A percentile compares a stretch with the other conserved stretches of the same genome.
These are phyloP conservation scores for Chinchilla lanigera DNA, from an alignment of 2,113 vertebrate genomes.

Conservation along the genomic window DNA sequence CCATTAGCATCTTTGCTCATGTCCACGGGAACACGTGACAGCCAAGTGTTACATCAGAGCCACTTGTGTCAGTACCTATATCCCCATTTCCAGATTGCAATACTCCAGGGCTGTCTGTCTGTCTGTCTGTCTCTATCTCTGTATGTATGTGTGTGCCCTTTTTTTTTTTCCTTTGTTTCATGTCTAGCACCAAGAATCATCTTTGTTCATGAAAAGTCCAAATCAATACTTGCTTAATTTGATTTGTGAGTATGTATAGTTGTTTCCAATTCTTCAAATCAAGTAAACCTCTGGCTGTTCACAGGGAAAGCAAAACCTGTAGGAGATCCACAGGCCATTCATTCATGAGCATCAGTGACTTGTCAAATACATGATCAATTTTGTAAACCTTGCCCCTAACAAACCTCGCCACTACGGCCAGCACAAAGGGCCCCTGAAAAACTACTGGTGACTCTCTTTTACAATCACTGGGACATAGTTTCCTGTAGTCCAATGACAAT, in stretches of 20 bases:
- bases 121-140: not conserved
- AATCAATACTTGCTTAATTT: constrained; percentile 28
- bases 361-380: constrained; percentile 19
- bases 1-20: not conserved
- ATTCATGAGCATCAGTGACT: not conserved
- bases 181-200: constrained; percentile 11
- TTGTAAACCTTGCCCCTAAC: not conserved
- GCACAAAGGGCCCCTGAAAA: not conserved
- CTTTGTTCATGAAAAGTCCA: constrained; percentile 12
- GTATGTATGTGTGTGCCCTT: not conserved
- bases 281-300: constrained; percentile 26
- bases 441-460: not conserved
- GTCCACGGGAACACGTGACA: not conserved
- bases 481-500: not conserved
- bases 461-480: not conserved
- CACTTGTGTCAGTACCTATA: not conserved
- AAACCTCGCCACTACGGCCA: not conserved
- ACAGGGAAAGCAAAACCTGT: not conserved
- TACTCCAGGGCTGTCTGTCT: not conserved
- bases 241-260: constrained; percentile 28
- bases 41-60: not conserved
- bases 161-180: not conserved
- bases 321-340: not conserved
- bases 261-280: not conserved
- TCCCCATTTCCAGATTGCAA: not conserved